Evolutionary conservation across 2,113 vertebrate genomes (phyloP), one percentile per base, ranked within the genome.

Genomic region (Percopsis transmontana): DNA sequence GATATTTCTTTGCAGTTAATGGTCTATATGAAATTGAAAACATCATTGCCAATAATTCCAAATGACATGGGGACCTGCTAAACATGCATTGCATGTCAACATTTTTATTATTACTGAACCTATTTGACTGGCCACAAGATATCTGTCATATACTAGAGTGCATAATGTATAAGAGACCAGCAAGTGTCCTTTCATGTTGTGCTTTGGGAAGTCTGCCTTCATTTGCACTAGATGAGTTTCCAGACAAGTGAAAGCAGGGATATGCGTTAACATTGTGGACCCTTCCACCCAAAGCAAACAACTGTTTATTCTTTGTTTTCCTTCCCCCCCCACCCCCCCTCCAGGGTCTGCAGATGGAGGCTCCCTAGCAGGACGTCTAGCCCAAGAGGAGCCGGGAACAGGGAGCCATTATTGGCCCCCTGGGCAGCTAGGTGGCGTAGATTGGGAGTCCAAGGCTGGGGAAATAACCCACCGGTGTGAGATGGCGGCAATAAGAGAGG

Each of bases 291-390:
- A 51, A 51, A 65, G 11, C 75, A 65, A 69, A 58, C 14, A 69
- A 56, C 20, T 67, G 39, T 9, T 18, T 51, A 52, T 62, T 2
- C 55, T 76, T 45, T 74, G 66, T 57, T 76, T 69, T 59, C 79
- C 24, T 74, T 45, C 13, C 23, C 13, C n/a, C 2, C 1, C 21
- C 15, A 48, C 18, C 23, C 51, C 20, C 9, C 16, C 53, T 58
- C 33, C 20, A 90, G 90, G 73, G 7, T 14, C 59, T 2, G 9
- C 16, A 1, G 72, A 82, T 33, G 68, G 62, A 80, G 45, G 18
- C 69, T 59, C 51, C n/a, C 54, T 24, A 19, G 48, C 6, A 23
- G 68, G 14, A n/a, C 9, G 44, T 51, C 57, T 1, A 51, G 24
- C 55, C 40, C 77, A 70, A 53, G 66, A 56, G 61, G 74, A 80